A percentile compares a stretch with the other conserved stretches of the same genome.
Evolutionary conservation across 1,140 invertebrate genomes (phyloP).

Genomic region (Drosophila rhopaloa): DNA sequence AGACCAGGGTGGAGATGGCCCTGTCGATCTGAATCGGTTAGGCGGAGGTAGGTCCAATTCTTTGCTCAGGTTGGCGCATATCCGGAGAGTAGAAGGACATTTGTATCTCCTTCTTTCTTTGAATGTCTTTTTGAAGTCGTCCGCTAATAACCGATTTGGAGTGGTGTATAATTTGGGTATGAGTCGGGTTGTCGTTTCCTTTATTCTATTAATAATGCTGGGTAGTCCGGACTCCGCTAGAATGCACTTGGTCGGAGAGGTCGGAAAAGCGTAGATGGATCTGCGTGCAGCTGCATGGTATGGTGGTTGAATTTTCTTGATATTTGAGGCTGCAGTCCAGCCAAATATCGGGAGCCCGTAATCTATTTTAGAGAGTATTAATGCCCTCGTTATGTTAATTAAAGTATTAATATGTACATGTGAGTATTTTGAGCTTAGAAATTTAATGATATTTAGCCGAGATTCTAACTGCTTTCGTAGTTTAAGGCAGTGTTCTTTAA

Average conservation of each 20-base stretch:
- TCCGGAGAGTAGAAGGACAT: conserved; percentile 2
- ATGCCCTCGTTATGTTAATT: no score
- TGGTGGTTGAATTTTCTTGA: conserved; percentile 1
- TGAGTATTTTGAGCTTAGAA: background rate
- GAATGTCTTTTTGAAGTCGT: background rate
- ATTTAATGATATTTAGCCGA: conserved; percentile 3
- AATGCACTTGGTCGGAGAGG: conserved; percentile 2
- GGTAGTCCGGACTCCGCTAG: background rate
- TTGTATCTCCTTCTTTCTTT: background rate
- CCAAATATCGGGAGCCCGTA: background rate
- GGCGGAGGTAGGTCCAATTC: background rate
- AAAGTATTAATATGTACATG: conserved; percentile 3
- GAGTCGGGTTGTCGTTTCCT: background rate
- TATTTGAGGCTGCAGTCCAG: background rate
- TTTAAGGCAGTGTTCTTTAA: background rate
- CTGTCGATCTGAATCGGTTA: background rate
- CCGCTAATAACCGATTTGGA: conserved; percentile 1
- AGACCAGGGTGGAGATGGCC: conserved; percentile 3
- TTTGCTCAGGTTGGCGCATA: conserved; percentile 1
- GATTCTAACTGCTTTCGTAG: background rate
- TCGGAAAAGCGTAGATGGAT: conserved; percentile 3
- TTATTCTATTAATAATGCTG: background rate
- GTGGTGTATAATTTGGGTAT: conserved; percentile 4
- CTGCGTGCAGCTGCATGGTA: conserved; percentile 1
- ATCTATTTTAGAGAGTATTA: background rate